These are phyloP conservation scores for Cyclina sinensis DNA, from an alignment of 1,140 invertebrate genomes.

Conservation along the genomic window DNA sequence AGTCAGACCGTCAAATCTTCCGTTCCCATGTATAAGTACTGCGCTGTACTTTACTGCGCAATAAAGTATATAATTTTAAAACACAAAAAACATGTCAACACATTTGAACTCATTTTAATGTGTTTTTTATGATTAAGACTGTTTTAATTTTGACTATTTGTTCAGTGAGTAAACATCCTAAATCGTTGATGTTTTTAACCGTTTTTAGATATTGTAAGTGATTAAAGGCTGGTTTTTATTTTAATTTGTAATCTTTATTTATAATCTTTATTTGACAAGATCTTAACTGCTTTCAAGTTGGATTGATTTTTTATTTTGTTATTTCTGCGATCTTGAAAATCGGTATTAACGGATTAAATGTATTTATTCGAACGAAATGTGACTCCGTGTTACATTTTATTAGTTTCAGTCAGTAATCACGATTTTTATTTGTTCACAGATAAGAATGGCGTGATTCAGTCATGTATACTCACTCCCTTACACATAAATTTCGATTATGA, in stretches of 20 bases:
- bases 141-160: not conserved
- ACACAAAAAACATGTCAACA: not conserved
- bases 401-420: not conserved
- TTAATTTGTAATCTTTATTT: conserved; percentile 4
- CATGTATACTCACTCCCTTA: not conserved
- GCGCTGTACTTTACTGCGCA: not conserved
- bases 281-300: conserved; percentile 24
- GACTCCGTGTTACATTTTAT: not conserved
- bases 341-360: not conserved
- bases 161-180: not conserved
- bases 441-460: not conserved
- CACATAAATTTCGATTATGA: not conserved
- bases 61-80: not conserved
- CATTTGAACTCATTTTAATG: not conserved
- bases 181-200: not conserved
- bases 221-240: not conserved
- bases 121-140: not conserved
- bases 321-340: not conserved
- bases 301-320: conserved; percentile 17
- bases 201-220: not conserved
- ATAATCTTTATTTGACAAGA: conserved; percentile 24
- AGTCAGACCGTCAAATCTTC: conserved; percentile 2
- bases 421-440: not conserved
- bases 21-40: not conserved
- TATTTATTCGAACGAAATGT: not conserved